Evolutionary conservation across 2,888 invertebrate genomes (phyloP).

Genomic region (Aphelenchoides bicaudatus): DNA sequence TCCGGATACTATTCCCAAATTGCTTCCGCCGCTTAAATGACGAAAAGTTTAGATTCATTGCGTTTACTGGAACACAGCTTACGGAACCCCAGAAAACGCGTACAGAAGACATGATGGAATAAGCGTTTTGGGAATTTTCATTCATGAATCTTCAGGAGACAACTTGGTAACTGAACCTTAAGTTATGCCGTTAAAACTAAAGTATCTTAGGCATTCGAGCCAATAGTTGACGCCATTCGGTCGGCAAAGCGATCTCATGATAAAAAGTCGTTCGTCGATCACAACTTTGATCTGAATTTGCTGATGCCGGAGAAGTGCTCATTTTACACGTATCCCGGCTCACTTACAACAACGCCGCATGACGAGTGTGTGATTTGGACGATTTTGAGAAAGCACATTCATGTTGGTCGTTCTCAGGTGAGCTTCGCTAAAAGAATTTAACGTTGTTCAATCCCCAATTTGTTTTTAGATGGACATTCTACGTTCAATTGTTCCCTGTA

Average conservation of each 20-base stretch:
- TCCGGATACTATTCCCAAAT: no score
- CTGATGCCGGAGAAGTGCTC: conserved; percentile 44
- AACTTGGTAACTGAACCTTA: background rate
- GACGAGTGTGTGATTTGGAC: conserved; percentile 62
- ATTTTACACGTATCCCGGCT: conserved; percentile 62
- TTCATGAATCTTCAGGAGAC: conserved; percentile 38
- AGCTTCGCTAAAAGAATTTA: background rate
- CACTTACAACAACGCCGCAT: conserved; percentile 62
- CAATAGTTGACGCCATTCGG: conserved; percentile 38
- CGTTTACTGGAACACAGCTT: conserved; percentile 55
- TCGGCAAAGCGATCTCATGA: conserved; percentile 14
- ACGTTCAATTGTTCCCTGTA: conserved; percentile 43
- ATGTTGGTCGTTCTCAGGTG: conserved; percentile 55
- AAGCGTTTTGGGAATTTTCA: conserved; percentile 53
- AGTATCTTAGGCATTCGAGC: conserved; percentile 37
- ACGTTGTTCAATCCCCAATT: background rate
- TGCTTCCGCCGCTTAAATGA: no score
- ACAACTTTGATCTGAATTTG: conserved; percentile 24
- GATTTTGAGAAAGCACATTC: conserved; percentile 59
- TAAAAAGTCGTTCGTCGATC: conserved; percentile 21
- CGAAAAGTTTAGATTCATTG: conserved; percentile 51
- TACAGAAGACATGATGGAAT: conserved; percentile 47
- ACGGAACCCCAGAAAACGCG: conserved; percentile 46
- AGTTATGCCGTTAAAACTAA: conserved; percentile 18
- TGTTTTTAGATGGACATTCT: conserved; percentile 41